Base-by-base conservation (phyloP, 2,113 vertebrate species). In the Aptenodytes forsteri region DNA sequence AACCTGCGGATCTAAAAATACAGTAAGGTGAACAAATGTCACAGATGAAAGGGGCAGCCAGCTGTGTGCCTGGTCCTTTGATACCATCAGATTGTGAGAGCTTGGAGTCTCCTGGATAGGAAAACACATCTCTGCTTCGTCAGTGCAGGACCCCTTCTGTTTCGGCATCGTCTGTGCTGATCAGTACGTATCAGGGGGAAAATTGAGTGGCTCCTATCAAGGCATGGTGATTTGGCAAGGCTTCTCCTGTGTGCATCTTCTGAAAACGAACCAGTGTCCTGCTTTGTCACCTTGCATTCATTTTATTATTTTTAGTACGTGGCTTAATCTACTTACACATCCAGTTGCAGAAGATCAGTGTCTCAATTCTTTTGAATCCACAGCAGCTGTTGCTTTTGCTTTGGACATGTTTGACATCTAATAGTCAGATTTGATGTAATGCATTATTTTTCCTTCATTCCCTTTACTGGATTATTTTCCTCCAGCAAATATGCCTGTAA, bases 101-200 rank as follows among this genome's bases (percentile, higher is more conserved):
- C 58, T 36, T 89, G 50, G 46, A 42, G 17, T 42, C 62, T 76
- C 23, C 29, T 86, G 22, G 23, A 26, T 22, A 38, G 29, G 11
- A 91, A 49, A 87, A 15, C 11, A 44, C 4, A n/a, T 11, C 20
- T 76, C 36, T 52, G 19, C 20, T 67, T 21, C 2, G 0, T 36
- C 50, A 42, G 29, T 32, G 50, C 64, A 90, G 32, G 27, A 58
- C 29, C 22, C n/a, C 16, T 72, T 81, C 64, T 93, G 23, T 44
- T 88, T 65, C 75, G 56, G 17, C 55, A 46, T 65, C 18, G 5
- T 73, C 87, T 73, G 6, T 58, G 29, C 81, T 46, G 29, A 34
- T 42, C 12, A 16, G 18, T 54, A 9, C 0, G 0, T 69, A 23
- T 13, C 5, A 16, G 9, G 15, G 25, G 64, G 17, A 26, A 22